Conservation (phyloP, 2,888 invertebrate genomes). For the Cheilosia scutellata region DNA sequence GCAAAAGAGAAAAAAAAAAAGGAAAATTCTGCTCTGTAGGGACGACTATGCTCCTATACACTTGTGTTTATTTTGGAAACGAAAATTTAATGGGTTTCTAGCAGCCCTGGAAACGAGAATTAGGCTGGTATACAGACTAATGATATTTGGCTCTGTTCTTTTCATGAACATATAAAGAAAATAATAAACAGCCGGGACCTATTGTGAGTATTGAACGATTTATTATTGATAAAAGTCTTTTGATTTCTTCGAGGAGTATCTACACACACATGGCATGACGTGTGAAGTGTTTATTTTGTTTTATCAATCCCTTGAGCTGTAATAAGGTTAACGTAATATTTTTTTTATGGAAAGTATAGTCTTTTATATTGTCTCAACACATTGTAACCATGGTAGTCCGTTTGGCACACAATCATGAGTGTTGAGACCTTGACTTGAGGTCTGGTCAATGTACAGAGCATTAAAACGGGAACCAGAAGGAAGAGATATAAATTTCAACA, state of each 20-base stretch:
- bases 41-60: neutral
- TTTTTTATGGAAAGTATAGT: neutral
- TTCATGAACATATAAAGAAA: neutral
- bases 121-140: neutral
- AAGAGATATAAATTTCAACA: too few species aligned
- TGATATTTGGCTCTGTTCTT: neutral
- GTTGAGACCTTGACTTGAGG: too few species aligned
- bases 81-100: slow-evolving; percentile 4
- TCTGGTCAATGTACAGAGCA: too few species aligned
- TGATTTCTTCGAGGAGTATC: neutral
- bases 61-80: slow-evolving; percentile 18
- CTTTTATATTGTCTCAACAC: neutral
- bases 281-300: slow-evolving; percentile 4
- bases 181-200: slow-evolving; percentile 21
- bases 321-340: neutral
- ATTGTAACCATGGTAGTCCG: neutral
- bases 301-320: neutral
- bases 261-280: neutral
- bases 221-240: slow-evolving; percentile 7
- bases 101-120: slow-evolving; percentile 11
- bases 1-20: neutral
- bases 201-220: slow-evolving; percentile 15
- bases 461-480: too few species aligned
- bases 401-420: neutral
- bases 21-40: neutral